phyloP scores from a whole-genome alignment of 2,113 vertebrate genomes.

The Brevimyrus niger region DNA sequence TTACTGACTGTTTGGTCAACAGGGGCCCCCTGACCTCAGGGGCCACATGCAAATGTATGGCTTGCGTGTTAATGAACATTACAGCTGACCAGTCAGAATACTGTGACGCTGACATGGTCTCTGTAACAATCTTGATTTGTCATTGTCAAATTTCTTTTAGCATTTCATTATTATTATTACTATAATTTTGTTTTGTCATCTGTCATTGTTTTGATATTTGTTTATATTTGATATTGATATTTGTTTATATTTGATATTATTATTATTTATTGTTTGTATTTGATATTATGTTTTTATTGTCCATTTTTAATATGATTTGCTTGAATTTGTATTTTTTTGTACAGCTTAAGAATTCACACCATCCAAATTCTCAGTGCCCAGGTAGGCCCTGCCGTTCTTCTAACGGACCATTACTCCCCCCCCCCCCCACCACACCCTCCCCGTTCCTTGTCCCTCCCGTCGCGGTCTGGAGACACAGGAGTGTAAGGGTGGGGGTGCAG shows the following conservation, averaged over 20 bases:
- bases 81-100: background rate
- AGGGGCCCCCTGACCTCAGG: background rate
- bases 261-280: too few relatives aligned
- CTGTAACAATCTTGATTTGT: background rate
- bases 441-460: slow-evolving; percentile 24
- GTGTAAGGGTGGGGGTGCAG: background rate
- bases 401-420: background rate
- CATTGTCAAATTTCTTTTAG: background rate
- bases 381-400: slow-evolving; percentile 73
- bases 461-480: background rate
- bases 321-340: slow-evolving; percentile 83
- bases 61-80: background rate
- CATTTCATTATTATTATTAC: background rate
- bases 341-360: slow-evolving; percentile 99
- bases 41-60: background rate
- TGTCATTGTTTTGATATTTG: slow-evolving; percentile 24
- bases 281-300: slow-evolving; percentile 34
- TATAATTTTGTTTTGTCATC: slow-evolving; percentile 24
- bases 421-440: too few relatives aligned
- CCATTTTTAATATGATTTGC: slow-evolving; percentile 75
- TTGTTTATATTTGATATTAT: too few relatives aligned
- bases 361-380: slow-evolving; percentile 93
- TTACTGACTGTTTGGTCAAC: background rate
- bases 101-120: background rate
- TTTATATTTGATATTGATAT: too few relatives aligned